A percentile compares a stretch with the other conserved stretches of the same genome.
These are phyloP conservation scores for Chironomus riparius DNA, from an alignment of 2,888 invertebrate species.

Conservation along the genomic window DNA sequence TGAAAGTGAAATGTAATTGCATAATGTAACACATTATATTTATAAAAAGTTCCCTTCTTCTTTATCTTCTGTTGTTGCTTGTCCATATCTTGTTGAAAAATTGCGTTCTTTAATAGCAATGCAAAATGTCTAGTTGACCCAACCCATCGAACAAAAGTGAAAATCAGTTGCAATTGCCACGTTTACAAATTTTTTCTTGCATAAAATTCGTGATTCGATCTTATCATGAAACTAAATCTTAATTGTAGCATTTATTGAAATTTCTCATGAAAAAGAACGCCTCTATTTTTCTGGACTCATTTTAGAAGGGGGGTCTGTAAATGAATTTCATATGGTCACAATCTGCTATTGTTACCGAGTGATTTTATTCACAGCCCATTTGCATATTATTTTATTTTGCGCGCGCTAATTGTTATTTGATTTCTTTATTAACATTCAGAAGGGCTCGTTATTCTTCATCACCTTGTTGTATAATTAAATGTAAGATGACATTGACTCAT, in stretches of 20 bases:
- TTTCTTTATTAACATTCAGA: too few relatives aligned
- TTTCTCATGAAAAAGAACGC: neutral
- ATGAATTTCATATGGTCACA: neutral
- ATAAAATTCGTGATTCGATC: neutral
- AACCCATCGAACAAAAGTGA: neutral
- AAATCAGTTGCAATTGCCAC: neutral
- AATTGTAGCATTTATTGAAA: constrained; percentile 5
- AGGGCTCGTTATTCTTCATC: too few relatives aligned
- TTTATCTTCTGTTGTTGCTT: too few relatives aligned
- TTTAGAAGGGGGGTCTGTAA: neutral
- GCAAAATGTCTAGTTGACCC: neutral
- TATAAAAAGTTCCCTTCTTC: neutral
- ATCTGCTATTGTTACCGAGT: too few relatives aligned
- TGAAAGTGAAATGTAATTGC: constrained; percentile 6
- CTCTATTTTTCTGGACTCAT: neutral
- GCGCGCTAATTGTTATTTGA: too few relatives aligned
- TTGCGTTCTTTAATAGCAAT: too few relatives aligned
- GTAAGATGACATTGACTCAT: too few relatives aligned
- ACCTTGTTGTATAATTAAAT: too few relatives aligned
- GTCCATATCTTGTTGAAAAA: too few relatives aligned
- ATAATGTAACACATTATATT: neutral
- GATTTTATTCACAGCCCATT: too few relatives aligned
- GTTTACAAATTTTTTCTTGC: neutral
- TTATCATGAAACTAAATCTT: neutral
- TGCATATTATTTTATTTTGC: too few relatives aligned